phyloP scores from a whole-genome alignment of 2,888 invertebrate genomes.

The Eupithecia tripunctaria region DNA sequence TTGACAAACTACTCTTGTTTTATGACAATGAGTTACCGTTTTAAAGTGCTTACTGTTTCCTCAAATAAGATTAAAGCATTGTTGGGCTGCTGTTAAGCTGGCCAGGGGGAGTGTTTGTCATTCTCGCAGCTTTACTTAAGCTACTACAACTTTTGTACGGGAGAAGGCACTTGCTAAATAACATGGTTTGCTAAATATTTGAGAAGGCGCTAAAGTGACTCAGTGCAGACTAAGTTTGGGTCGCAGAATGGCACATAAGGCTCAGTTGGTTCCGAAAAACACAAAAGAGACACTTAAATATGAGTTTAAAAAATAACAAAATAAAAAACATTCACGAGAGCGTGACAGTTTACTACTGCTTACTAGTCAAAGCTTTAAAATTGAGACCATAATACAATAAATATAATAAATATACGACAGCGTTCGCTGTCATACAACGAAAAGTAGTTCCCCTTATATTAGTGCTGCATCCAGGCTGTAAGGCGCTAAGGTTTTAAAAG shows the following conservation, averaged over 20 bases:
- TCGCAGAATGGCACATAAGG: neutral
- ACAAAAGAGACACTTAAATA: neutral
- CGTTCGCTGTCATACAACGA: neutral
- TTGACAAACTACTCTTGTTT: slow-evolving; percentile 14
- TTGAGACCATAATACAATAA: no score
- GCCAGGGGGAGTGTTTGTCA: slow-evolving; percentile 66
- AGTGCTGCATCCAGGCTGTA: neutral
- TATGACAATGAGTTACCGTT: slow-evolving; percentile 20
- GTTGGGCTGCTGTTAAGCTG: slow-evolving; percentile 54
- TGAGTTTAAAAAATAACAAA: neutral
- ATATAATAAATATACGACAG: no score
- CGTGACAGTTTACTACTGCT: neutral
- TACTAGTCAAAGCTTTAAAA: neutral
- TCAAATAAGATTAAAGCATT: slow-evolving; percentile 62
- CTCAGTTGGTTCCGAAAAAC: neutral
- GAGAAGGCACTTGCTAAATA: neutral
- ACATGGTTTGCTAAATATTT: neutral
- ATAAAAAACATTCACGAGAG: neutral
- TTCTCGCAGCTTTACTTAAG: slow-evolving; percentile 40
- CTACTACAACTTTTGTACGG: neutral
- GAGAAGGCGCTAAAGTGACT: neutral
- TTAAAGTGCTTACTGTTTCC: slow-evolving; percentile 50
- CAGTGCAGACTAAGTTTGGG: neutral
- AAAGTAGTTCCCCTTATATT: neutral
- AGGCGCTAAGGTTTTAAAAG: neutral